phyloP scores from a whole-genome alignment of 2,113 vertebrate species.

The Pseudopipra pipra region DNA sequence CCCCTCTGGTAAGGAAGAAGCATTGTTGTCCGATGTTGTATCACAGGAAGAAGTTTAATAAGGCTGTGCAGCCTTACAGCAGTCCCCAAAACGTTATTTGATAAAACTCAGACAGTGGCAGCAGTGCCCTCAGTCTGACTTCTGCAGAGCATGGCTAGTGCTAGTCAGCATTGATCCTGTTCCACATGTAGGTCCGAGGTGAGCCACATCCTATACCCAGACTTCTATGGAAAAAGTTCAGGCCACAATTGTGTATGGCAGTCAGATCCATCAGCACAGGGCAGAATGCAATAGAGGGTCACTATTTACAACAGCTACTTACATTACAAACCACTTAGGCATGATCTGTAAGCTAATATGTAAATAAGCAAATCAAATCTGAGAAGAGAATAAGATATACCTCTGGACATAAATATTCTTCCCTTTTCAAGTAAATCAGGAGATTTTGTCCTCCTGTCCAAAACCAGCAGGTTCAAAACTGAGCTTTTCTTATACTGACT shows the following conservation, averaged over 20 bases:
- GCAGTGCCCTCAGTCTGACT: not conserved
- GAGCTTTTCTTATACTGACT: not conserved
- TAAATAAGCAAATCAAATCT: not conserved
- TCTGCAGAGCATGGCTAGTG: not conserved
- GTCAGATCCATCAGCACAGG: not conserved
- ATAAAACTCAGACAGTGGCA: not conserved
- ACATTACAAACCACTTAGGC: not conserved
- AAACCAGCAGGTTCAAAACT: not conserved
- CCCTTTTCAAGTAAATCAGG: not conserved
- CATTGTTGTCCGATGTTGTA: not conserved
- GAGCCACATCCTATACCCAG: not conserved
- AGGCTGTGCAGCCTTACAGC: not conserved
- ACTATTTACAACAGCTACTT: not conserved
- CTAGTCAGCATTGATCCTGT: not conserved
- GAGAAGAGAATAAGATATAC: not conserved
- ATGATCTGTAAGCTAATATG: not conserved
- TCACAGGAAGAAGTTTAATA: not conserved
- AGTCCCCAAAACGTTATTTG: not conserved
- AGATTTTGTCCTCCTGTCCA: not conserved
- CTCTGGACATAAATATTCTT: not conserved
- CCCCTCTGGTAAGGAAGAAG: not conserved
- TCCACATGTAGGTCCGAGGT: fast-evolving
- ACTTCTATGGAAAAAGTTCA: not conserved
- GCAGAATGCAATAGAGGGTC: not conserved
- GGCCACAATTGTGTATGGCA: not conserved